Conservation (phyloP, 1,140 invertebrate genomes). For the Drosophila micromelanica region DNA sequence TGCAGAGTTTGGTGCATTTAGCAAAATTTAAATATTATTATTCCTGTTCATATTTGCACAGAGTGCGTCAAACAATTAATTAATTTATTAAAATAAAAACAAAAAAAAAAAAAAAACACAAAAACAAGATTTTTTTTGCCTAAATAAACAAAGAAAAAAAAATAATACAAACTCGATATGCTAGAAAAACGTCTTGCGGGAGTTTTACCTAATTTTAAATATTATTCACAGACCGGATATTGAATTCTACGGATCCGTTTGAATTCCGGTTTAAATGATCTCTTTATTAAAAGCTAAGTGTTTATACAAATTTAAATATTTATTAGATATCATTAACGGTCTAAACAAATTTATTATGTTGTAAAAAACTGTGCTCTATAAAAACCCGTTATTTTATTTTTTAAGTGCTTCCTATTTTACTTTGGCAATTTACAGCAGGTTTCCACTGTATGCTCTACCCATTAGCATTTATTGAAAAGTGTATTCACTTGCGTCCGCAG, state of each 20-base stretch:
- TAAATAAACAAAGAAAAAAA: constrained; percentile 1
- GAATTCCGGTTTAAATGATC: neutral
- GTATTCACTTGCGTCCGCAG: too few relatives aligned
- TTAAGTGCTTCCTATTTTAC: too few relatives aligned
- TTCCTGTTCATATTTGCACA: neutral
- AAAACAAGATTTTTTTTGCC: constrained; percentile 9
- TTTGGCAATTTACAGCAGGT: too few relatives aligned
- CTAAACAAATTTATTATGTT: too few relatives aligned
- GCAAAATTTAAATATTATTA: neutral
- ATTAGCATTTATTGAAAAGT: too few relatives aligned
- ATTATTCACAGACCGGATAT: neutral
- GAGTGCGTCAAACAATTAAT: constrained; percentile 2
- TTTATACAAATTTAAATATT: too few relatives aligned
- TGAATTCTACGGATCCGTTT: neutral
- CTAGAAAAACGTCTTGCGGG: neutral
- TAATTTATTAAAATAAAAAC: neutral
- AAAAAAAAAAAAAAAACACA: constrained; percentile 1
- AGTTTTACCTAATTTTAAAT: too few relatives aligned
- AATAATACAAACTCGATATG: neutral
- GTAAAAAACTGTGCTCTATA: too few relatives aligned
- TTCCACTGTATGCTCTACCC: too few relatives aligned
- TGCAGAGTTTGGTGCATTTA: neutral
- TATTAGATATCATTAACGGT: too few relatives aligned
- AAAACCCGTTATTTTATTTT: too few relatives aligned
- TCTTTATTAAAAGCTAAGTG: neutral